These are phyloP conservation scores for Cairina moschata DNA, from an alignment of 2,113 vertebrate genomes.

Conservation along the genomic window DNA sequence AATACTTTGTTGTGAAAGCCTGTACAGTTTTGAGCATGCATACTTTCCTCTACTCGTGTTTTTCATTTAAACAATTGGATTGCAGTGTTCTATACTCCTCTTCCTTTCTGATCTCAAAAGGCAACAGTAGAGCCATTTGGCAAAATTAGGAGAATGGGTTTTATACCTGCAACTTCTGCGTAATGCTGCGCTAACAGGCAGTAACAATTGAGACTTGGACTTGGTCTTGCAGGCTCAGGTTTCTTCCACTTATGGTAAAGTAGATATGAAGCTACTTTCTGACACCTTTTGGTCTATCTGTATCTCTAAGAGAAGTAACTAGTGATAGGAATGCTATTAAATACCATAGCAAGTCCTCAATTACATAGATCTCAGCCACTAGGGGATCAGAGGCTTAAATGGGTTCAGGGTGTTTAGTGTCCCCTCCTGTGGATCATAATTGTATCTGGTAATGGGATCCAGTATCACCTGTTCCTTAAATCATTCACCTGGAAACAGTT, in stretches of 20 bases:
- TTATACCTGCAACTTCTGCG: neutral
- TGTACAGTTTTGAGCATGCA: fast-evolving
- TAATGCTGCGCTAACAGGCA: neutral
- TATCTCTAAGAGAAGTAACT: neutral
- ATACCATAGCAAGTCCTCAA: neutral
- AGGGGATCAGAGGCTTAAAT: neutral
- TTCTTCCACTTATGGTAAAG: neutral
- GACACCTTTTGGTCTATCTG: neutral
- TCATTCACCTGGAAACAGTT: neutral
- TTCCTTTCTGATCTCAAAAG: neutral
- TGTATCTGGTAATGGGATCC: neutral
- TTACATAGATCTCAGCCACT: neutral
- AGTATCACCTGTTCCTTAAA: neutral
- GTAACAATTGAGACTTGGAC: neutral
- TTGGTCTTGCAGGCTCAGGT: neutral
- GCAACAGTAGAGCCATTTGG: neutral
- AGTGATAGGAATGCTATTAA: neutral
- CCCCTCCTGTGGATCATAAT: neutral
- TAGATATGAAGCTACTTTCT: neutral
- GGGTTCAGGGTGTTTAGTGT: neutral
- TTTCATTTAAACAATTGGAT: neutral
- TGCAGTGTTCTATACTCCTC: neutral
- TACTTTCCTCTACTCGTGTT: neutral
- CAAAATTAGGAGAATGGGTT: neutral
- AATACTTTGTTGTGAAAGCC: neutral